These are phyloP conservation scores for Chamaea fasciata DNA, from an alignment of 2,113 vertebrate species.

Conservation along the genomic window DNA sequence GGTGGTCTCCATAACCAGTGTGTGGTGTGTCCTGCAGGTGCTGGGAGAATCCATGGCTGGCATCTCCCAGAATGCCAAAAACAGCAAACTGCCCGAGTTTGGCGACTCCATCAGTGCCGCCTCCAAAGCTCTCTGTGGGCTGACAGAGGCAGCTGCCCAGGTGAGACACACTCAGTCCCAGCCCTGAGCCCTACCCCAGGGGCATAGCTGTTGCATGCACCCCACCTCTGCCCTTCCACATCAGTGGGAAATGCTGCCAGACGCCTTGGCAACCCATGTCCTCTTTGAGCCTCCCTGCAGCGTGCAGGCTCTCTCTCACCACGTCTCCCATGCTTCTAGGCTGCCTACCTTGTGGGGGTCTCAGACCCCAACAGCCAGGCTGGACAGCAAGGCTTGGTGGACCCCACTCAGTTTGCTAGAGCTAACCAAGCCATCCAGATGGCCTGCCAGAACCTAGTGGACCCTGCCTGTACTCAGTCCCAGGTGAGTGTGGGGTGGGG, in stretches of 20 bases:
- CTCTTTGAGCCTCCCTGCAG: background rate
- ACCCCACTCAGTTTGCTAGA: conserved; percentile 93
- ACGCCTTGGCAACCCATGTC: background rate
- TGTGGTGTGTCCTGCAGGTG: conserved; percentile 68
- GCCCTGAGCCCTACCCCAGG: background rate
- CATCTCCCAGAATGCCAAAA: conserved; percentile 97
- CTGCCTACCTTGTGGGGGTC: conserved; percentile 90
- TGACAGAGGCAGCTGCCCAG: conserved; percentile 95
- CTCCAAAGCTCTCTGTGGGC: conserved; percentile 94
- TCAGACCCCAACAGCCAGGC: conserved; percentile 94
- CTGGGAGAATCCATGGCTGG: conserved; percentile 97
- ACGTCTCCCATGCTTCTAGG: conserved; percentile 64
- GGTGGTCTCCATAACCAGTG: background rate
- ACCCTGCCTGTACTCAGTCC: conserved; percentile 93
- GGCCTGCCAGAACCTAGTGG: conserved; percentile 96
- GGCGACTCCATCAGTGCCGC: conserved; percentile 88
- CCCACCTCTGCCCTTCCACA: background rate
- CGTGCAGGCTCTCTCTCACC: background rate
- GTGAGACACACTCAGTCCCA: conserved; percentile 37
- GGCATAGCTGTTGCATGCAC: background rate
- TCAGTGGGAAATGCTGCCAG: background rate
- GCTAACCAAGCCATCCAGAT: conserved; percentile 98
- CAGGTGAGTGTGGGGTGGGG: conserved; percentile 75
- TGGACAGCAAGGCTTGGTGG: conserved; percentile 92
- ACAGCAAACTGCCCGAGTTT: conserved; percentile 92